These are phyloP conservation scores for Trissoscelio sp. DNA, from an alignment of 2,888 invertebrate genomes.

Conservation along the genomic window DNA sequence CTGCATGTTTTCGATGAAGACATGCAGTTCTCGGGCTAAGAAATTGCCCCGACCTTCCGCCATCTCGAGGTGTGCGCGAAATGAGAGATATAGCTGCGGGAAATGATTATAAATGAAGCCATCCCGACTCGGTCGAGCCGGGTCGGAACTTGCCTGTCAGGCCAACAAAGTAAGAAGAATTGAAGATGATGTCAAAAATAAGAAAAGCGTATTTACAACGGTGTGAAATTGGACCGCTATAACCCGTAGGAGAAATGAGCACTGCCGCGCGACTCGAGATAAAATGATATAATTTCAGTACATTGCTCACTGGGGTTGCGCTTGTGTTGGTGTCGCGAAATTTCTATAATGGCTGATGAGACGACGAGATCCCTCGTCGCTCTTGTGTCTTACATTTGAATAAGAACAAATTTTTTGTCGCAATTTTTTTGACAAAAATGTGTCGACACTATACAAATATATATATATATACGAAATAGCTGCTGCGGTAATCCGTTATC, in stretches of 20 bases:
- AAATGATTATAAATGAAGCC: conserved; percentile 83
- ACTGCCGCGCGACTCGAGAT: conserved; percentile 67
- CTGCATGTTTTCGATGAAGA: conserved; percentile 70
- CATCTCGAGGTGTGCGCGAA: conserved; percentile 70
- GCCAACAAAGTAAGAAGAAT: conserved; percentile 82
- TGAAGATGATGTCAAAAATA: conserved; percentile 82
- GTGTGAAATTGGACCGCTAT: conserved; percentile 82
- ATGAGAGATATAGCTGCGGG: conserved; percentile 78
- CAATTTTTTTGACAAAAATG: not conserved
- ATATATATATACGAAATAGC: not conserved
- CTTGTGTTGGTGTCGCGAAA: conserved; percentile 42
- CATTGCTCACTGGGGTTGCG: conserved; percentile 49
- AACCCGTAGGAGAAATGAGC: conserved; percentile 78
- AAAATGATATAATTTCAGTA: conserved; percentile 77
- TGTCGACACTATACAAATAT: not conserved
- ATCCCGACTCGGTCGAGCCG: conserved; percentile 73
- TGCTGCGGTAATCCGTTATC: conserved; percentile 2
- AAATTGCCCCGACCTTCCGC: conserved; percentile 67
- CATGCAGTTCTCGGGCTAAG: conserved; percentile 70
- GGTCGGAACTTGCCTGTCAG: conserved; percentile 74
- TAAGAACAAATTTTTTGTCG: conserved; percentile 22
- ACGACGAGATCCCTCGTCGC: conserved; percentile 25
- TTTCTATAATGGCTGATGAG: conserved; percentile 58
- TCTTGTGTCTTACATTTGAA: conserved; percentile 34
- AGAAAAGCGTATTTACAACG: conserved; percentile 82